Percentiles rank a stretch among this genome's conserved stretches.
Conservation (phyloP, 2,797 vertebrate species). For the Galagoides demidoff region DNA sequence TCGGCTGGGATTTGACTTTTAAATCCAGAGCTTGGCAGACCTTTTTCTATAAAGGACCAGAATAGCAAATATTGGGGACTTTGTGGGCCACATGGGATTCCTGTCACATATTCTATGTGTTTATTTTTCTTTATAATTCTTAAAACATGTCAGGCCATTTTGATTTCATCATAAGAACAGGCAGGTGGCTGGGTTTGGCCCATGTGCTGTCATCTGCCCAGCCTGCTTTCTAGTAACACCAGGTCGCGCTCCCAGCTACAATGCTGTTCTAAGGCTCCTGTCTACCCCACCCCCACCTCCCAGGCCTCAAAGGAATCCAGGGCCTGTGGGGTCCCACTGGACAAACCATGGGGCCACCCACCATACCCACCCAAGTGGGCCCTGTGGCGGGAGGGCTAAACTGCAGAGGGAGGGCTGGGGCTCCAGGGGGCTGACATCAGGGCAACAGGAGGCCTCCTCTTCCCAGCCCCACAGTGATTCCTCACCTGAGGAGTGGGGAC, state of each 20-base stretch:
- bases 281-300: not conserved
- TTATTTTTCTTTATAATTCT: not conserved
- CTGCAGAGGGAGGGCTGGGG: not conserved
- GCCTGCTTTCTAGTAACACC: too few relatives aligned
- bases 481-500: not conserved
- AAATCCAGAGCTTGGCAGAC: not conserved
- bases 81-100: not conserved
- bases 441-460: not conserved
- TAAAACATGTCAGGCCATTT: not conserved
- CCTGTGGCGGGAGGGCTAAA: rapidly evolving
- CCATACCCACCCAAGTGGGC: not conserved
- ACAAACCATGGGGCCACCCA: not conserved
- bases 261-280: not conserved
- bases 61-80: not conserved
- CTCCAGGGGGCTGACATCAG: not conserved
- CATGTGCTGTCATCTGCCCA: not conserved
- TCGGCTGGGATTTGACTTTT: not conserved
- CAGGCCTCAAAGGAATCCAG: not conserved
- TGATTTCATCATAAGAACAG: not conserved
- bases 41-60: not conserved
- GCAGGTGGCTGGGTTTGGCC: not conserved
- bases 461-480: not conserved
- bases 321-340: not conserved
- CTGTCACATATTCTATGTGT: not conserved
- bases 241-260: not conserved